These are phyloP conservation scores for Cremastinae sp. DNA, from an alignment of 2,888 invertebrate genomes.

Conservation along the genomic window DNA sequence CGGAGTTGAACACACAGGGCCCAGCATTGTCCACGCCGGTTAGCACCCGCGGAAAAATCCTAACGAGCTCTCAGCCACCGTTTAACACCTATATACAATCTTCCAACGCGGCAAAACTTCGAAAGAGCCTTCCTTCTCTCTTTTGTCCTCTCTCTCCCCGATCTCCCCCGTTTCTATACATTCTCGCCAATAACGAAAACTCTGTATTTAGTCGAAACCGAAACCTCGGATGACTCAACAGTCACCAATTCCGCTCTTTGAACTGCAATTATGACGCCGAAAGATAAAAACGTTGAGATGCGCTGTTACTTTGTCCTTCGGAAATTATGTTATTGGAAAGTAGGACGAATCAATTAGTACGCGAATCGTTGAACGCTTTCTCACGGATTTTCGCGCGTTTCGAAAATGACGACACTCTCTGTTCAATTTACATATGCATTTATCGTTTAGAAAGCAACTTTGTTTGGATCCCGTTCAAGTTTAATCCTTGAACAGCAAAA, in stretches of 20 bases:
- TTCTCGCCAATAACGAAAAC: conserved; percentile 25
- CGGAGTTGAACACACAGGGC: conserved; percentile 67
- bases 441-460: too few species aligned
- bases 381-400: too few species aligned
- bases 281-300: background rate
- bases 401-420: too few species aligned
- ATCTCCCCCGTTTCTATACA: background rate
- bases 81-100: conserved; percentile 63
- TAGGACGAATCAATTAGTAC: background rate
- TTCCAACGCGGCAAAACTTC: conserved; percentile 21
- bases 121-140: background rate
- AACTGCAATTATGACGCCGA: conserved; percentile 15
- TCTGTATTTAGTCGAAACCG: conserved; percentile 35
- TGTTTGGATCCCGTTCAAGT: too few species aligned
- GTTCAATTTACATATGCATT: background rate
- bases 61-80: conserved; percentile 76
- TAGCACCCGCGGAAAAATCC: conserved; percentile 79
- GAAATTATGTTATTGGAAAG: background rate
- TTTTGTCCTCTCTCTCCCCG: conserved; percentile 1
- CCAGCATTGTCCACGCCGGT: conserved; percentile 75
- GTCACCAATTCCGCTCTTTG: background rate
- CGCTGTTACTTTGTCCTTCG: background rate
- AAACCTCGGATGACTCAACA: conserved; percentile 16
- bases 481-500: too few species aligned
- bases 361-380: too few species aligned